A percentile compares a stretch with the other conserved stretches of the same genome.
These are phyloP conservation scores for Pocota personata DNA, from an alignment of 2,888 invertebrate genomes.

Conservation along the genomic window DNA sequence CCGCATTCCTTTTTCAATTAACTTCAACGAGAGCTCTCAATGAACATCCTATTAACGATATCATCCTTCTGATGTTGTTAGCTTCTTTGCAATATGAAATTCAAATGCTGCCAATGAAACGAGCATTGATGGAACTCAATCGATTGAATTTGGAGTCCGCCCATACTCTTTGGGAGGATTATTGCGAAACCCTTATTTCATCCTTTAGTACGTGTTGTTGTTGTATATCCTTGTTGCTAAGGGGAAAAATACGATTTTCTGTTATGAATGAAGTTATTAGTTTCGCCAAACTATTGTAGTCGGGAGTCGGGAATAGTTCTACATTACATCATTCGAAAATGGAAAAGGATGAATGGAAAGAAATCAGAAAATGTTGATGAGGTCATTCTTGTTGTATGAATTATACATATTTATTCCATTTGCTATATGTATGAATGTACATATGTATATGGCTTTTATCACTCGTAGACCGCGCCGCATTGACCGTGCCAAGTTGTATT, in stretches of 20 bases:
- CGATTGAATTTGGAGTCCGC: constrained; percentile 55
- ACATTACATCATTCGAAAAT: constrained; percentile 8
- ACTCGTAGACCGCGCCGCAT: no score
- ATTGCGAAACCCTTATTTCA: constrained; percentile 25
- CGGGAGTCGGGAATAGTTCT: constrained; percentile 6
- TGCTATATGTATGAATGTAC: no score
- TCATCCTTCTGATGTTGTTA: constrained; percentile 65
- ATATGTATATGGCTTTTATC: no score
- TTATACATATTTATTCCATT: not conserved
- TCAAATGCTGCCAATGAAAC: constrained; percentile 63
- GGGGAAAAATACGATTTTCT: constrained; percentile 3
- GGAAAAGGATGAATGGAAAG: not conserved
- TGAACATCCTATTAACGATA: constrained; percentile 72
- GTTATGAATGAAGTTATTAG: constrained; percentile 50
- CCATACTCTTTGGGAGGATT: constrained; percentile 31
- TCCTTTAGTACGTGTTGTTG: not conserved
- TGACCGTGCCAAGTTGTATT: no score
- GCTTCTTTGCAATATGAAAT: constrained; percentile 63
- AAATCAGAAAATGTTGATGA: constrained; percentile 30
- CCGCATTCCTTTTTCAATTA: constrained; percentile 71
- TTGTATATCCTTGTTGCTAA: not conserved
- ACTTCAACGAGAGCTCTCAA: constrained; percentile 71
- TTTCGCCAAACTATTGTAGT: constrained; percentile 44
- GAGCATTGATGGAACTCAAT: constrained; percentile 53
- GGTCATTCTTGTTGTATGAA: constrained; percentile 6